Conservation (phyloP, 1,140 invertebrate genomes). For the Chlorops oryzae region DNA sequence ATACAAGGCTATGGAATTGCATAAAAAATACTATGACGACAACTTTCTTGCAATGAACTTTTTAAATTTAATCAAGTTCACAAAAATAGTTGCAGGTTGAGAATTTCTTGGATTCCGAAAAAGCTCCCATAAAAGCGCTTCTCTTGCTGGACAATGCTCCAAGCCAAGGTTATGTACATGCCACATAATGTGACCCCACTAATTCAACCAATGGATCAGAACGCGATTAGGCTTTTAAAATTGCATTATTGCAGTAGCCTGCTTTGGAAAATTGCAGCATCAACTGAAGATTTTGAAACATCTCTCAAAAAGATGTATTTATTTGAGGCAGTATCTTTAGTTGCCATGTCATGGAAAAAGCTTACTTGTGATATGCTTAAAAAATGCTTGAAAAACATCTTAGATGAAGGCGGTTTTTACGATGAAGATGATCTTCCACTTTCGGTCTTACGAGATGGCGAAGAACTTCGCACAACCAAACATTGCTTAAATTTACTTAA, state of each 20-base stretch:
- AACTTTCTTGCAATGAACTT: too few species aligned
- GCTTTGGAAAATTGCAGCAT: background rate
- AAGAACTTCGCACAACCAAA: too few species aligned
- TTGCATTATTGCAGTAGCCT: constrained; percentile 6
- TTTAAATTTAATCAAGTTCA: constrained; percentile 12
- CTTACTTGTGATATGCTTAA: too few species aligned
- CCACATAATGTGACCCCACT: constrained; percentile 50
- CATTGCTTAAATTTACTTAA: too few species aligned
- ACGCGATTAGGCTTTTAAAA: constrained; percentile 39
- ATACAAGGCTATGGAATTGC: too few species aligned
- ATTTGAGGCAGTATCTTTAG: background rate
- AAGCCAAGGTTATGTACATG: constrained; percentile 33
- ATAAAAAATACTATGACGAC: too few species aligned
- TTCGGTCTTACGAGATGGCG: too few species aligned
- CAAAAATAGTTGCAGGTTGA: constrained; percentile 11
- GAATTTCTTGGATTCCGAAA: constrained; percentile 26
- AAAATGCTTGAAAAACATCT: constrained; percentile 8
- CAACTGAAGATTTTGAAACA: background rate
- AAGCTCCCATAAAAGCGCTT: constrained; percentile 39
- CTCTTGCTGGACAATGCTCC: constrained; percentile 44
- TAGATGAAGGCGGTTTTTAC: constrained; percentile 4
- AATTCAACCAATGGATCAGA: constrained; percentile 51
- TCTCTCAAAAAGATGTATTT: constrained; percentile 2
- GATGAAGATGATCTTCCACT: constrained; percentile 14
- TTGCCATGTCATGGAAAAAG: constrained; percentile 5